These are phyloP conservation scores for Diarsia dahlii DNA, from an alignment of 2,888 invertebrate genomes.

Conservation along the genomic window DNA sequence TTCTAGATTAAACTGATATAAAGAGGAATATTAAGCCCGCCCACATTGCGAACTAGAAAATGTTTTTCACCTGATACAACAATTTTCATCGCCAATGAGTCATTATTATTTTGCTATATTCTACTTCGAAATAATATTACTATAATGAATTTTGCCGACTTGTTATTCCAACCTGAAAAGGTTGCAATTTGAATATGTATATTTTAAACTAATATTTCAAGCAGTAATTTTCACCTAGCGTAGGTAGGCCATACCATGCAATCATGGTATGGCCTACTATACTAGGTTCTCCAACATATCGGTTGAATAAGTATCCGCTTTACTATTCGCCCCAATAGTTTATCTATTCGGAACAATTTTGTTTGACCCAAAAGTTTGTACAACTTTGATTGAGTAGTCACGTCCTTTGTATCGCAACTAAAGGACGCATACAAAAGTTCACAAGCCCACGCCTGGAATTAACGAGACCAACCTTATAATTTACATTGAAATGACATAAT, in stretches of 20 bases:
- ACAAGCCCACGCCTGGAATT: constrained; percentile 32
- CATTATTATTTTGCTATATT: constrained; percentile 9
- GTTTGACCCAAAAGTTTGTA: constrained; percentile 74
- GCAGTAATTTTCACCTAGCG: neutral
- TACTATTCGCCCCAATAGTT: constrained; percentile 59
- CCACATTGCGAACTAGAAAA: neutral
- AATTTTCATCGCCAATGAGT: neutral
- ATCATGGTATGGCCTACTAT: too few species aligned
- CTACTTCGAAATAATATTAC: constrained; percentile 5
- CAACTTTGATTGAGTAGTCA: constrained; percentile 70
- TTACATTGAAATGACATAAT: constrained; percentile 70
- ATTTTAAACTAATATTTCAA: constrained; percentile 1
- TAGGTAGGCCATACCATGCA: too few species aligned
- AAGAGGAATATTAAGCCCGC: constrained; percentile 7
- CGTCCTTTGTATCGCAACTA: constrained; percentile 54
- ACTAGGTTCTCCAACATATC: constrained; percentile 12
- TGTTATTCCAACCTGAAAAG: constrained; percentile 14
- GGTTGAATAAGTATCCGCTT: constrained; percentile 34
- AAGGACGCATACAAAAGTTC: constrained; percentile 42
- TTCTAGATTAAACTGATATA: constrained; percentile 9
- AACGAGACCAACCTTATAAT: constrained; percentile 62
- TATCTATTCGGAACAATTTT: constrained; percentile 63
- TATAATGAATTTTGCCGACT: constrained; percentile 3
- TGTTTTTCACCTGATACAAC: neutral
- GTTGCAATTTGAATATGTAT: constrained; percentile 5